Conservation (phyloP, 2,888 invertebrate genomes). For the Linyphia triangularis region DNA sequence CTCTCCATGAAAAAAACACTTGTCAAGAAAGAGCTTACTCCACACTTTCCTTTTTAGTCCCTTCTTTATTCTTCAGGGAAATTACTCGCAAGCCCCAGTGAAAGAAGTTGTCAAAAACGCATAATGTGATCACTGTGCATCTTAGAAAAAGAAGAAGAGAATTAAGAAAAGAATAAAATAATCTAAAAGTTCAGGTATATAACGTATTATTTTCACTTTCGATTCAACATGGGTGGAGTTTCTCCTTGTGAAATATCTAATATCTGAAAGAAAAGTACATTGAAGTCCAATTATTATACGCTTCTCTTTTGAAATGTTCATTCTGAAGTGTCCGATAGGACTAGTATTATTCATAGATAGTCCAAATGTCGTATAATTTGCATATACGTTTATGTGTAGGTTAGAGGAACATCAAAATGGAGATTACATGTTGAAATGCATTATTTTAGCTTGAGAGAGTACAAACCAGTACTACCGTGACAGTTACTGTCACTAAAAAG, state of each 20-base stretch:
- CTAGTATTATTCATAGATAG: no score
- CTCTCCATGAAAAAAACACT: background rate
- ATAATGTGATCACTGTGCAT: background rate
- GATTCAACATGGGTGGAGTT: background rate
- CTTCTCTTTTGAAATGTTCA: background rate
- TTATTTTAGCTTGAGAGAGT: no score
- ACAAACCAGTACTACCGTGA: no score
- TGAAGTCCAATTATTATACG: background rate
- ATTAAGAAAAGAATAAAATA: background rate
- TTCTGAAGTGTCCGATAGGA: background rate
- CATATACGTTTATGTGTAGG: no score
- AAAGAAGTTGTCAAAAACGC: background rate
- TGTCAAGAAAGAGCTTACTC: background rate
- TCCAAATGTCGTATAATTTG: no score
- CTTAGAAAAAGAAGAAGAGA: background rate
- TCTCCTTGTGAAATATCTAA: background rate
- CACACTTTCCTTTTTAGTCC: background rate
- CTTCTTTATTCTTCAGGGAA: background rate
- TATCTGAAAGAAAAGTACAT: background rate
- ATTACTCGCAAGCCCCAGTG: background rate
- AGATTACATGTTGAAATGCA: no score
- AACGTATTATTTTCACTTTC: no score
- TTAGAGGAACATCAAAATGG: no score
- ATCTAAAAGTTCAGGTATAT: no score
- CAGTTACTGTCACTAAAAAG: no score